Conservation (phyloP, 1,140 invertebrate species). For the Nasonia longicornis region DNA sequence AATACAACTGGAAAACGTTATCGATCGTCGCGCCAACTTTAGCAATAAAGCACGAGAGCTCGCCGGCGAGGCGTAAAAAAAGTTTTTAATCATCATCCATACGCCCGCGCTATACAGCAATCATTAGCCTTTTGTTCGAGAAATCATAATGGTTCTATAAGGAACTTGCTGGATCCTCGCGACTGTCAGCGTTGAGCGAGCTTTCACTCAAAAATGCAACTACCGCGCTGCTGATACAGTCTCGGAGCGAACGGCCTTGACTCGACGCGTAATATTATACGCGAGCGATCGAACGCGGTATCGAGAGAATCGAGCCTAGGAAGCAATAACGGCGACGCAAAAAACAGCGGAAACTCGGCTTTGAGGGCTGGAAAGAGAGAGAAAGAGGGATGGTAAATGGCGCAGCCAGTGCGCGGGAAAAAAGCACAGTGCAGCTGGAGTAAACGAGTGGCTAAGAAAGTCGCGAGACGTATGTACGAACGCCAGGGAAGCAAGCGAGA, state of each 20-base stretch:
- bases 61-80: no score
- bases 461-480: conserved; percentile 14
- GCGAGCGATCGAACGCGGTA: neutral
- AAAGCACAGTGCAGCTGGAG: neutral
- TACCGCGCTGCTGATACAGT: no score
- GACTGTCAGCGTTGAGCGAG: no score
- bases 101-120: no score
- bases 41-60: neutral
- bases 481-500: conserved; percentile 54
- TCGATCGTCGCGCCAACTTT: neutral
- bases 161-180: no score
- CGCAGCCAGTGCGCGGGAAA: neutral
- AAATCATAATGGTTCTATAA: no score
- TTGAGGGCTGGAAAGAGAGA: no score
- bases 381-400: conserved; percentile 7
- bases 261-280: no score
- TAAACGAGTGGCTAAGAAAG: neutral
- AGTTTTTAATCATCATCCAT: no score
- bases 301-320: neutral
- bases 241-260: no score
- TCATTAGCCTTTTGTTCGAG: no score
- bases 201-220: no score
- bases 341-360: neutral
- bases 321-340: neutral
- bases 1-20: neutral